Evolutionary conservation across 2,888 invertebrate species (phyloP).

Genomic region (Sesamia inferens): DNA sequence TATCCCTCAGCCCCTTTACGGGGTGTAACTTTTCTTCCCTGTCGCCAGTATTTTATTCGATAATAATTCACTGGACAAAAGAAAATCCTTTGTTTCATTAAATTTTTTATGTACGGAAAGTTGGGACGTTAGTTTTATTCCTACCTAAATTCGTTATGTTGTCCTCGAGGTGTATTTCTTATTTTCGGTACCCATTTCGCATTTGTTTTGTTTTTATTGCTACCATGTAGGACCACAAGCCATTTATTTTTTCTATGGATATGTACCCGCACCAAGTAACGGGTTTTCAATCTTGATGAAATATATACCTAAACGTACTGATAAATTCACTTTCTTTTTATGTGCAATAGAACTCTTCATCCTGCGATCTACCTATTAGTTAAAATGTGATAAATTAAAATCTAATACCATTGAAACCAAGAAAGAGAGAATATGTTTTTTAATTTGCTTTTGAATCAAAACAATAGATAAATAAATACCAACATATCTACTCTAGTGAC

Average conservation of each 20-base stretch:
- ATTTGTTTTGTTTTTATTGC: constrained; percentile 37
- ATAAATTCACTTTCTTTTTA: neutral
- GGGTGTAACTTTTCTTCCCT: constrained; percentile 83
- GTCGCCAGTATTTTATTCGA: constrained; percentile 84
- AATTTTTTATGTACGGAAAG: constrained; percentile 69
- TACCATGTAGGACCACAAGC: neutral
- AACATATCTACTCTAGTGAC: no score
- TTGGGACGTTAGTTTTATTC: constrained; percentile 69
- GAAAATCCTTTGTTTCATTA: constrained; percentile 81
- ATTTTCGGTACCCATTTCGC: constrained; percentile 11
- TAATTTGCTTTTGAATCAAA: neutral
- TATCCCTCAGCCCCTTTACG: constrained; percentile 81
- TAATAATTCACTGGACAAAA: constrained; percentile 80
- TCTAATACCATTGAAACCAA: neutral
- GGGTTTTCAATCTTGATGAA: neutral
- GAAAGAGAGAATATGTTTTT: neutral
- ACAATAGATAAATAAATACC: neutral
- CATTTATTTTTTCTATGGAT: no score
- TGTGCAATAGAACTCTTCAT: neutral
- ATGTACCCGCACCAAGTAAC: neutral
- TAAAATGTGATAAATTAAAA: neutral
- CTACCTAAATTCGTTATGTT: constrained; percentile 55
- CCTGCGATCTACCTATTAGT: no score
- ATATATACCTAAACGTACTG: no score
- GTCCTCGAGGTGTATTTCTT: constrained; percentile 30